Evolutionary conservation across 2,797 vertebrate species (phyloP).

Genomic region (Poecile montanus): DNA sequence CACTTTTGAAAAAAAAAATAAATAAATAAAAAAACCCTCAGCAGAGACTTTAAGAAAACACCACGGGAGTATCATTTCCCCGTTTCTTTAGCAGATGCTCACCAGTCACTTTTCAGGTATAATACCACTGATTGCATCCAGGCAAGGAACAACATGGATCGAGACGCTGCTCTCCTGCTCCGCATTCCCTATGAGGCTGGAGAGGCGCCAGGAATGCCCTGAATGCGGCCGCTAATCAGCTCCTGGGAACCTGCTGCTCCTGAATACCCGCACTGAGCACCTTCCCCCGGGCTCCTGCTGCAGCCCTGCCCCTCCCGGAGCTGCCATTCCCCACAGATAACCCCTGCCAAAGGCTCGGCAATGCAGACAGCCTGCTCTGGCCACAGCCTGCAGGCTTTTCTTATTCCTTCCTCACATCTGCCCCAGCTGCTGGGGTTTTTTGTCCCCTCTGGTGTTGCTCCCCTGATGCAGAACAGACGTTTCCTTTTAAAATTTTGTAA

Average conservation of each 20-base stretch:
- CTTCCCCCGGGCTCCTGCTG: background rate
- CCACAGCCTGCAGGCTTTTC: background rate
- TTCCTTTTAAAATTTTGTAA: background rate
- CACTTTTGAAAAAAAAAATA: background rate
- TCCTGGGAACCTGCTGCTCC: background rate
- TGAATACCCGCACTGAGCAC: background rate
- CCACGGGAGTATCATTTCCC: background rate
- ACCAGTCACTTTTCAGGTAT: slow-evolving; percentile 9
- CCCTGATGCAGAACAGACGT: background rate
- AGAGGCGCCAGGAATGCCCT: background rate
- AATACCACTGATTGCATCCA: slow-evolving; percentile 46
- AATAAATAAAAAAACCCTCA: background rate
- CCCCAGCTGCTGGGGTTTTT: background rate
- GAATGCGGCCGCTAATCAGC: background rate
- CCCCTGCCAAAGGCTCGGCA: background rate
- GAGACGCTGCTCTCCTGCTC: background rate
- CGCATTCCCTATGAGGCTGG: background rate
- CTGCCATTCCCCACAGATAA: background rate
- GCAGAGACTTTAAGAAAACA: slow-evolving; percentile 17
- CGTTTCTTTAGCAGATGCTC: background rate
- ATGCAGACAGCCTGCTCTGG: background rate
- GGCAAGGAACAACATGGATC: background rate
- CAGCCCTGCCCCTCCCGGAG: background rate
- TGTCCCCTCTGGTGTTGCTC: background rate
- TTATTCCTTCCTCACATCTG: background rate